These are phyloP conservation scores for Athalia circularis DNA, from an alignment of 2,888 invertebrate genomes.

Conservation along the genomic window DNA sequence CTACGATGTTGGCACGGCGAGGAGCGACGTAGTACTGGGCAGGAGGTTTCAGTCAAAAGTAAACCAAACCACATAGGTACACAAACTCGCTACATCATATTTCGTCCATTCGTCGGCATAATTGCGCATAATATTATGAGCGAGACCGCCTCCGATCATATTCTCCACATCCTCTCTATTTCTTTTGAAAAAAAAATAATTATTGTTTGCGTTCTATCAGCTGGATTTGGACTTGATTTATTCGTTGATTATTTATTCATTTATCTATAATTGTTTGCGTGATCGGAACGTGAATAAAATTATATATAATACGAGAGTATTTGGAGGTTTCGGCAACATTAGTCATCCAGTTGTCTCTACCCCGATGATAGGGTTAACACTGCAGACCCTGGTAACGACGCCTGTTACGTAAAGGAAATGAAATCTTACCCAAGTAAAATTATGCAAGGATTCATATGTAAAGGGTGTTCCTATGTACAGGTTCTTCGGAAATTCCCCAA, in stretches of 20 bases:
- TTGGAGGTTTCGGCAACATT: slow-evolving; percentile 14
- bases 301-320: not conserved
- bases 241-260: no score
- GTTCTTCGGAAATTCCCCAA: not conserved
- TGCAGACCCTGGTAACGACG: slow-evolving; percentile 30
- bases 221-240: no score
- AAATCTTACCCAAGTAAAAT: slow-evolving; percentile 37
- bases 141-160: not conserved
- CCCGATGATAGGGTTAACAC: not conserved
- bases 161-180: no score
- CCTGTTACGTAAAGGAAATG: slow-evolving; percentile 45
- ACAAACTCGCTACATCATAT: not conserved
- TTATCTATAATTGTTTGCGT: no score
- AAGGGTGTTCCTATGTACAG: not conserved
- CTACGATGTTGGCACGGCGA: slow-evolving; percentile 55
- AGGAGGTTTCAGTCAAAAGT: slow-evolving; percentile 21
- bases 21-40: not conserved
- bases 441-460: not conserved
- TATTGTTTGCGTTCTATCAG: no score
- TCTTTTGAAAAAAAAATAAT: no score
- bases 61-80: not conserved
- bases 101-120: not conserved
- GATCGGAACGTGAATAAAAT: not conserved
- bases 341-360: slow-evolving; percentile 9
- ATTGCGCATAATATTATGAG: not conserved